Evolutionary conservation across 1,140 invertebrate species (phyloP), one percentile per base, ranked within the genome.

Genomic region (Chironomus striatipennis): DNA sequence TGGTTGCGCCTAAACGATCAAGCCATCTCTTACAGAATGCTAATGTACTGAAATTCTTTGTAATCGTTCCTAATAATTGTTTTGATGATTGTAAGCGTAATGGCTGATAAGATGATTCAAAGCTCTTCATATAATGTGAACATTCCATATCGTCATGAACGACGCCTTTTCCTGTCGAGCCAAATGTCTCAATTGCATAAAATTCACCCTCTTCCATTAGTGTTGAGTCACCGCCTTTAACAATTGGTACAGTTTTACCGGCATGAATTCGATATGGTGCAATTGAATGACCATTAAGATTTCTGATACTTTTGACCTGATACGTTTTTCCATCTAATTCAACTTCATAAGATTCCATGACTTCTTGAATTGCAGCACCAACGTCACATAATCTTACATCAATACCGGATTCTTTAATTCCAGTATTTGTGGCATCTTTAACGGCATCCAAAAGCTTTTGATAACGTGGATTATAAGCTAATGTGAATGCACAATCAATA

Each of bases 41-140:
- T 76, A 99, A 85, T 0, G 98, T 99, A 73, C 96, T 91, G 82
- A 99, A 99, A 82, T 99, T 92, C 81, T 99, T 95, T 82, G 98
- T 98, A 79, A 99, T 98, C n/a, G 91, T 88, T 81, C 93, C 94
- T 72, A 99, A 85, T 8, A 99, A 85, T 75, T 93, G 89, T 82
- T 98, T 98, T 1, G 97, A 98, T 76, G 93, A 95, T 79, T 92
- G 90, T 75, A 97, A 83, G 80, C 94, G 94, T 64, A 98, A 82
- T 74, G 95, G 95, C 65, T 97, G 93, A 84, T 93, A 96, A 75
- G 93, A 92, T 82, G 91, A 90, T 79, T 99, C 97, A 84, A 94
- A 99, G 81, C 98, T 97, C 83, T 99, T 99, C 98, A 99, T 99
- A 80, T 99, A 99, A 85, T 99, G 98, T 42, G 97, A 99, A 76